These are phyloP conservation scores for Pholis gunnellus DNA, from an alignment of 2,113 vertebrate species.

Conservation along the genomic window DNA sequence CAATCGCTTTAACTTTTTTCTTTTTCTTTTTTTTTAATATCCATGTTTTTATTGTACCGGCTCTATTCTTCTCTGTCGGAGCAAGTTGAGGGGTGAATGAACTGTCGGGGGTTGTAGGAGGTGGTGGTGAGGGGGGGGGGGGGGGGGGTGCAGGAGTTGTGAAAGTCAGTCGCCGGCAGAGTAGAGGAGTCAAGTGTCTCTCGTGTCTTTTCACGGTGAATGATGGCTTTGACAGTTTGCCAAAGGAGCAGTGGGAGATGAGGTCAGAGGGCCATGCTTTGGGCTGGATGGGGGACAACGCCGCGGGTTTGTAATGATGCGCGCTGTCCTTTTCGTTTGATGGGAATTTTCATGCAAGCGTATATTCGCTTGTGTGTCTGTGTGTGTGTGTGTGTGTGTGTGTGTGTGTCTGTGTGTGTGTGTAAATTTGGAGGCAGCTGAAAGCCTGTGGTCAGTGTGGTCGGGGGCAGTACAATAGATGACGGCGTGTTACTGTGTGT, in stretches of 20 bases:
- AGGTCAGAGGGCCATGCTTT: conserved; percentile 69
- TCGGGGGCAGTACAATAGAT: conserved; percentile 33
- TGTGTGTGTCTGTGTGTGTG: conserved; percentile 14
- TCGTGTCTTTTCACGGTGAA: conserved; percentile 79
- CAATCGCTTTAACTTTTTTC: neutral
- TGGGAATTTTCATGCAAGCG: conserved; percentile 55
- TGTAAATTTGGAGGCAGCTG: conserved; percentile 70
- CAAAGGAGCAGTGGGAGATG: conserved; percentile 81
- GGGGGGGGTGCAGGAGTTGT: conserved; percentile 58
- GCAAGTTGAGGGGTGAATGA: conserved; percentile 45
- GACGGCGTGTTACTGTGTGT: conserved; percentile 25
- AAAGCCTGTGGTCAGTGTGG: conserved; percentile 72
- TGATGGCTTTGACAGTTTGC: conserved; percentile 86
- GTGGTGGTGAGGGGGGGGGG: conserved; percentile 11
- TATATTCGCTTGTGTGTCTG: conserved; percentile 30
- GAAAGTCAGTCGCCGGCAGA: conserved; percentile 76
- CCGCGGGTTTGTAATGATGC: conserved; percentile 58
- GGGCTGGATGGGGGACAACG: conserved; percentile 50
- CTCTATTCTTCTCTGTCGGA: conserved; percentile 41
- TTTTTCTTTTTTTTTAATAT: neutral
- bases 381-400: conserved; percentile 25
- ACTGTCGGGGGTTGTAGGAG: conserved; percentile 25
- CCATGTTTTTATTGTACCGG: conserved; percentile 14
- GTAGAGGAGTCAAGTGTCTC: conserved; percentile 77
- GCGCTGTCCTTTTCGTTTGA: conserved; percentile 50